Conservation (phyloP, 2,888 invertebrate species). For the Mylabris sibirica region DNA sequence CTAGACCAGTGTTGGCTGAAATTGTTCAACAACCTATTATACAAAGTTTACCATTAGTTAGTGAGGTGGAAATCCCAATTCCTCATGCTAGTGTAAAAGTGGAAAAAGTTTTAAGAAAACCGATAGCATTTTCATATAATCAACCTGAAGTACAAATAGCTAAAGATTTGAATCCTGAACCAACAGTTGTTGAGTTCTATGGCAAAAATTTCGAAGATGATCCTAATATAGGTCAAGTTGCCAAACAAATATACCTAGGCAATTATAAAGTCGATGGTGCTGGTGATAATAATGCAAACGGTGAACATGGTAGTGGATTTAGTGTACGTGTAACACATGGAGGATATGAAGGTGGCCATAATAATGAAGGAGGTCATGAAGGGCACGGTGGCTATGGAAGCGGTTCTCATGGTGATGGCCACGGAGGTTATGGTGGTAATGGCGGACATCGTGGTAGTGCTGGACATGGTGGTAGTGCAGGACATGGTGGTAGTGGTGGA, state of each 20-base stretch:
- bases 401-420: conserved; percentile 19
- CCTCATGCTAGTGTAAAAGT: conserved; percentile 49
- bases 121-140: conserved; percentile 52
- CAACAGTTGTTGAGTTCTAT: conserved; percentile 26
- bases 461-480: conserved; percentile 31
- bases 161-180: conserved; percentile 24
- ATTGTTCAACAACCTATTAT: conserved; percentile 31
- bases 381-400: conserved; percentile 28
- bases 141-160: conserved; percentile 22
- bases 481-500: conserved; percentile 29
- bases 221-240: background rate
- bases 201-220: conserved; percentile 21
- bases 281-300: conserved; percentile 21
- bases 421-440: conserved; percentile 23
- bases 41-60: conserved; percentile 41
- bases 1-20: conserved; percentile 45
- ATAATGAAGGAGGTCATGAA: conserved; percentile 16
- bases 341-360: conserved; percentile 27
- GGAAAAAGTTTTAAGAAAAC: conserved; percentile 51
- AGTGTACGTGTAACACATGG: conserved; percentile 19
- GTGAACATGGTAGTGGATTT: conserved; percentile 17
- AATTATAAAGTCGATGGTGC: conserved; percentile 2
- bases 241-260: background rate
- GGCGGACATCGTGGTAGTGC: conserved; percentile 25
- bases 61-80: conserved; percentile 34